Base-by-base conservation (phyloP, 2,888 invertebrate genomes). In the Teleiodes luculella region DNA sequence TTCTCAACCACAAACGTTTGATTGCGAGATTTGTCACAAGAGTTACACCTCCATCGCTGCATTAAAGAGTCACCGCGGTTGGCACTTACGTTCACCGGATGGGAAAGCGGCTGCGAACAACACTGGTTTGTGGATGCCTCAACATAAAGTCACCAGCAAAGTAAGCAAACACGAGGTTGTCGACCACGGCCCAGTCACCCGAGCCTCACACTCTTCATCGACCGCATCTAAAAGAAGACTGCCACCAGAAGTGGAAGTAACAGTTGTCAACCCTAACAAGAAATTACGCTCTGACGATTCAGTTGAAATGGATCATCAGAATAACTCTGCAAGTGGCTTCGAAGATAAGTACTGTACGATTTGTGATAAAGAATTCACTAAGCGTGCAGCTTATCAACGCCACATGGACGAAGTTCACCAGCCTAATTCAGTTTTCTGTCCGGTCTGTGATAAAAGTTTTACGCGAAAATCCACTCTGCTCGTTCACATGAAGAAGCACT, bases 21-120 rank as follows among this genome's bases (percentile, higher is more conserved):
- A 91, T 56, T 94, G 94, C 64, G 91, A 91, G 57, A 91, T 93
- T 24, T 94, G 94, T 62, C 91, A 92, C 57, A 92, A 93, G 64
- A 87, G 90, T 28, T 94, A 94, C 67, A 90, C 91, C 3, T 93
- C 93, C 18, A 92, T 92, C 60, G 91, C 91, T 1, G 93, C 94
- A 0, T 69, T 94, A 50, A 92, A 92, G 60, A 93, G 92, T 61
- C 94, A 94, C 72, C 86, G 92, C 47, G 93, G 93, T 8, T 93
- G 93, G 87, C 94, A 94, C 68, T 86, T 92, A 55, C 90, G 93
- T 18, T 91, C 92, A 0, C 91, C 91, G 2, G 87, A 90, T 60
- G 86, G 89, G 2, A 90, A 90, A 68, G 90, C 90, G 33, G 90
- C 90, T 14, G 90, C 90, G 5, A 90, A 89, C 57, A 90, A 90